Percentiles rank a stretch among this genome's conserved stretches.
Conservation (phyloP, 2,113 vertebrate species). For the Columbina picui region DNA sequence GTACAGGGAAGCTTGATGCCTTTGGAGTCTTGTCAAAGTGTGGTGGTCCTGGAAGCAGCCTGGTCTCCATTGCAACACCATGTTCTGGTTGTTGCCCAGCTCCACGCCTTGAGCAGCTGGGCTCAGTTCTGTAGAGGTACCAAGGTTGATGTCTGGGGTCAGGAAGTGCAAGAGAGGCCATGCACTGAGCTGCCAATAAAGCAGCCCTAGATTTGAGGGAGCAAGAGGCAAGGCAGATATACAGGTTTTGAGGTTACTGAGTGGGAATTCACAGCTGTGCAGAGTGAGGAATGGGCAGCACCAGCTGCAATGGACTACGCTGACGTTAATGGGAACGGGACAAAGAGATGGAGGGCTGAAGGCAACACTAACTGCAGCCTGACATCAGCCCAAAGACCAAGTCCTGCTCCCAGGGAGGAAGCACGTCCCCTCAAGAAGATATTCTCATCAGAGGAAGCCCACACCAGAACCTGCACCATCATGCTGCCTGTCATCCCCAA, state of each 20-base stretch:
- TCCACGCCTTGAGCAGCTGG: background rate
- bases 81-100: background rate
- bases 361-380: background rate
- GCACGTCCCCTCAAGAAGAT: background rate
- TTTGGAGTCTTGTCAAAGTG: background rate
- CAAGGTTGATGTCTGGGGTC: background rate
- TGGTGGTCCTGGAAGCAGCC: background rate
- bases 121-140: background rate
- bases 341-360: background rate
- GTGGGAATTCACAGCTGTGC: background rate
- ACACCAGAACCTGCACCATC: background rate
- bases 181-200: background rate
- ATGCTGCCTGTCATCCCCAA: background rate
- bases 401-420: background rate
- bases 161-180: background rate
- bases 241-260: background rate
- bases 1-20: background rate
- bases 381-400: background rate
- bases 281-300: background rate
- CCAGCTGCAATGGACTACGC: background rate
- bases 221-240: background rate
- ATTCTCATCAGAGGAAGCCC: background rate
- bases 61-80: background rate
- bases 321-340: background rate
- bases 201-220: background rate